Evolutionary conservation across 2,113 vertebrate genomes (phyloP).

Genomic region (Buteo buteo): DNA sequence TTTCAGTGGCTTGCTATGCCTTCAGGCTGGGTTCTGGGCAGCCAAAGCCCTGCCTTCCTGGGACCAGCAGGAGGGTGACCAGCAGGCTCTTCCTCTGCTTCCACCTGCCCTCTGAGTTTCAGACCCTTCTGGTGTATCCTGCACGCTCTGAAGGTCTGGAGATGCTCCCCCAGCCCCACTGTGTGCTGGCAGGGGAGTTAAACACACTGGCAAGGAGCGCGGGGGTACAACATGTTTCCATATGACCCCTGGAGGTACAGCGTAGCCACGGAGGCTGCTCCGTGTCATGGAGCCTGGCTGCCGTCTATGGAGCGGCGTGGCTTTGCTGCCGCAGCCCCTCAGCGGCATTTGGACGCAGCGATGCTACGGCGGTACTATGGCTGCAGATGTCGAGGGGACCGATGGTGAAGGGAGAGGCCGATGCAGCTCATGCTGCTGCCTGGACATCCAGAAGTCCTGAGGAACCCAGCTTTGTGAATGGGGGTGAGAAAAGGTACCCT

Average conservation of each 20-base stretch:
- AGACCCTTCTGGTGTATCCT: not conserved
- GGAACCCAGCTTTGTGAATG: not conserved
- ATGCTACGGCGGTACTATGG: fast-evolving
- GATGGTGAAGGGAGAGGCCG: not conserved
- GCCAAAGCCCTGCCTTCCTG: not conserved
- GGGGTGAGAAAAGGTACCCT: not conserved
- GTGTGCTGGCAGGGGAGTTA: not conserved
- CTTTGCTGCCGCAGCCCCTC: fast-evolving
- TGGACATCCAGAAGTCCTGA: not conserved
- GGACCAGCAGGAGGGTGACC: not conserved
- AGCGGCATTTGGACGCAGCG: not conserved
- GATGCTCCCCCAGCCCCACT: not conserved
- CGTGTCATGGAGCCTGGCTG: not conserved
- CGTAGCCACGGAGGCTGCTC: not conserved
- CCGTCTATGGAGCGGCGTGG: not conserved
- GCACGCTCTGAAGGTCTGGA: not conserved
- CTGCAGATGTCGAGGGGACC: fast-evolving
- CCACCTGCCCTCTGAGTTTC: not conserved
- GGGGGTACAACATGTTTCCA: fast-evolving
- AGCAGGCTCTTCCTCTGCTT: not conserved
- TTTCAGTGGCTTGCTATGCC: fast-evolving
- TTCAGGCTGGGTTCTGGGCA: fast-evolving
- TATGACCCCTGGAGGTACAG: not conserved
- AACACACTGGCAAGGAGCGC: not conserved
- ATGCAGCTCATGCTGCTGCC: not conserved